phyloP scores from a whole-genome alignment of 2,888 invertebrate genomes.

The Pristionchus arcanus region DNA sequence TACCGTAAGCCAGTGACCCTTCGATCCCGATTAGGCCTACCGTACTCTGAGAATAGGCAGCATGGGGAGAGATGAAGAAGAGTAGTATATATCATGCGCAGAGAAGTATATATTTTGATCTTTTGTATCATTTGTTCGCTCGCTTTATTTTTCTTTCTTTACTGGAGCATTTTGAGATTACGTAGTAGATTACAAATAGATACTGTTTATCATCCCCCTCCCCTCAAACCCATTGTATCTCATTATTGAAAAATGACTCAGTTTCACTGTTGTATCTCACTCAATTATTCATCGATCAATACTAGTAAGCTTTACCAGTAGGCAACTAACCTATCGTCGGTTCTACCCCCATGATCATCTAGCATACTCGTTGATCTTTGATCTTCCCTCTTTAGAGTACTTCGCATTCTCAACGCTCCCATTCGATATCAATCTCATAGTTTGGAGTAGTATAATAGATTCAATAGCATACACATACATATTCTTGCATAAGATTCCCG shows the following conservation, averaged over 20 bases:
- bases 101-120: constrained; percentile 39
- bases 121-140: constrained; percentile 14
- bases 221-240: background rate
- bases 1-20: constrained; percentile 10
- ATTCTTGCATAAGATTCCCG: constrained; percentile 11
- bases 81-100: constrained; percentile 35
- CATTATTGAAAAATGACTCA: constrained; percentile 23
- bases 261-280: constrained; percentile 33
- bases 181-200: constrained; percentile 38
- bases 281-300: background rate
- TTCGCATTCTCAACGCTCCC: constrained; percentile 5
- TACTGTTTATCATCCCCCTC: background rate
- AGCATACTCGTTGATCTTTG: constrained; percentile 31
- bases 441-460: constrained; percentile 46
- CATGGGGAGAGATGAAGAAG: constrained; percentile 22
- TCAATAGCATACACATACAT: constrained; percentile 48
- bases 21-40: constrained; percentile 23
- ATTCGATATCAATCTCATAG: constrained; percentile 35
- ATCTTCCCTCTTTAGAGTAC: constrained; percentile 30
- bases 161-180: constrained; percentile 44
- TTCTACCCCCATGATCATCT: constrained; percentile 6
- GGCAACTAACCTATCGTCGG: constrained; percentile 38
- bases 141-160: constrained; percentile 12
- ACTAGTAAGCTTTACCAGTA: constrained; percentile 45
- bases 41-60: background rate